These are phyloP conservation scores for Dicycla oo DNA, from an alignment of 2,888 invertebrate genomes.

Conservation along the genomic window DNA sequence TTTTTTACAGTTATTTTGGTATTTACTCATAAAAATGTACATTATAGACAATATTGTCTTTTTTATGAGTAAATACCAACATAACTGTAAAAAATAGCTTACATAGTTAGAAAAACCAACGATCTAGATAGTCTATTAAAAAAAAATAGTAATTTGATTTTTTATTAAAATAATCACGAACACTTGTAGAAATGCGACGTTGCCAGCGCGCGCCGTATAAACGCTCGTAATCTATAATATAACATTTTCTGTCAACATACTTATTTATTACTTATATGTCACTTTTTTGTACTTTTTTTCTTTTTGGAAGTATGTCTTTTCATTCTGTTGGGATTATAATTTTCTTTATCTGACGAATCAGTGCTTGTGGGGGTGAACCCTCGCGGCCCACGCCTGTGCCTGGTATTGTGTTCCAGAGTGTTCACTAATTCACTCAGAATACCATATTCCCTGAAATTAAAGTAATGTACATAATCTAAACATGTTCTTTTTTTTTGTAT, in stretches of 20 bases:
- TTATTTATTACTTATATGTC: conserved; percentile 5
- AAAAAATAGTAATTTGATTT: too few relatives aligned
- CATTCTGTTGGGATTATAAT: conserved; percentile 82
- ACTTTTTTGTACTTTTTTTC: conserved; percentile 71
- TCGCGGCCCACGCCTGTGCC: conserved; percentile 70
- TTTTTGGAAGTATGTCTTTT: conserved; percentile 68
- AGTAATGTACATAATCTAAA: not conserved
- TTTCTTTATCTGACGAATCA: conserved; percentile 87
- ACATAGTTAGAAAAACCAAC: too few relatives aligned
- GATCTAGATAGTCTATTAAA: too few relatives aligned
- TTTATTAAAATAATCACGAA: too few relatives aligned
- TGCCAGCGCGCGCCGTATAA: too few relatives aligned
- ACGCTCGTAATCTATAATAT: too few relatives aligned
- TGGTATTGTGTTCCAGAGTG: conserved; percentile 63
- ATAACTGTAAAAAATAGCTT: too few relatives aligned
- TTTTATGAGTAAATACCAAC: too few relatives aligned
- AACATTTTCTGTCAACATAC: conserved; percentile 1
- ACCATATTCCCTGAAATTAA: conserved; percentile 75
- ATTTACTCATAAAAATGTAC: too few relatives aligned
- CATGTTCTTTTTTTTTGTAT: not conserved
- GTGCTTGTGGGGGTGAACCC: conserved; percentile 81
- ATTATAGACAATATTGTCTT: too few relatives aligned
- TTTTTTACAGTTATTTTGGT: too few relatives aligned
- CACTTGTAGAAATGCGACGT: too few relatives aligned
- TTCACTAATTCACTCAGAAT: conserved; percentile 73